Base-by-base conservation (phyloP, 2,113 vertebrate genomes). In the Grallaria varia region DNA sequence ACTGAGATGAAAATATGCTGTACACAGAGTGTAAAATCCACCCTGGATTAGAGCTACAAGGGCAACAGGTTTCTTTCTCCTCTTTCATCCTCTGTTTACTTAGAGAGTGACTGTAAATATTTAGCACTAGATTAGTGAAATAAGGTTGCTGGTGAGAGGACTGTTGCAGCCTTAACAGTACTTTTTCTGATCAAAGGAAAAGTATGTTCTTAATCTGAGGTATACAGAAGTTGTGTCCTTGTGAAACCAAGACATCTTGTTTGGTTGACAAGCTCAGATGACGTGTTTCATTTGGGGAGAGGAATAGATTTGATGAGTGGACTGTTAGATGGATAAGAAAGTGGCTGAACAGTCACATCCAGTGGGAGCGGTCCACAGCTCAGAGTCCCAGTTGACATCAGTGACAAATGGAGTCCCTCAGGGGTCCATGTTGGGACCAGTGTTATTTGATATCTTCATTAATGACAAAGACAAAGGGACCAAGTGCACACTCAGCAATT, bases 401-500 rank as follows among this genome's bases (percentile, higher is more conserved):
- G 11, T 60, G 45, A 40, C n/a, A 60, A 53, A 23, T 45, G 45
- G 9, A 31, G 33, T n/a, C 9, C 28, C 23, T 8, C 16, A 53
- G 52, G 27, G 33, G 6, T 67, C 39, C 33, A 25, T 60, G 9
- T 1, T 68, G 28, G 28, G 23, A 25, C 45, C 28, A 45, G 39
- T 52, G 28, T 22, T 47, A 6, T 44, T 66, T 44, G 44, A 10
- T 10, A 35, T 40, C n/a, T 68, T 60, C 24, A 47, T 53, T 40
- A 40, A 22, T 68, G 16, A 22, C 9, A 24, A 1, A 45, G 15
- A 53, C 20, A 23, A 75, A 60, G 22, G 18, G 8, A 52, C 37
- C 2, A 3, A 18, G 7, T 21, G 8, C 10, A 53, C 6, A 7
- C 20, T 75, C 20, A 60, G 0, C 45, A 53, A 5, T 40, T 25